Evolutionary conservation across 2,113 vertebrate species (phyloP), one percentile per base, ranked within the genome.

Genomic region (Mastomys coucha): DNA sequence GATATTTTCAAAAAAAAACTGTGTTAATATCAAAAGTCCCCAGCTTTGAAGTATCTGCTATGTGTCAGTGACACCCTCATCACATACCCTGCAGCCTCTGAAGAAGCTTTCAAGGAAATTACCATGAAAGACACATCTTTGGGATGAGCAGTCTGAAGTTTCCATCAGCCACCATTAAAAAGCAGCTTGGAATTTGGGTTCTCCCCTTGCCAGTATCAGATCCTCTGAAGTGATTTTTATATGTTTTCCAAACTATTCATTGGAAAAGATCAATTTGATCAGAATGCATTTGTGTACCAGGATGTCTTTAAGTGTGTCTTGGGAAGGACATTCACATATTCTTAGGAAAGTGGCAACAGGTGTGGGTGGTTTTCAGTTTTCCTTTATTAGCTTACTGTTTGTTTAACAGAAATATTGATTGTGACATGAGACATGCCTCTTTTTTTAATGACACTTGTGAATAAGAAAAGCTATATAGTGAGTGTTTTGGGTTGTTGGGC

Each of bases 1-100:
- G 72, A 42, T 72, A 31, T 49, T 72, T 86, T 93, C 72, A 92
- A 81, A 73, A 91, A 87, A 91, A 93, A 87, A 75, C 24, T 39
- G 5, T 56, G 2, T 95, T 45, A 72, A 73, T 76, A 65, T 24
- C 51, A 58, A 91, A 31, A 91, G n/a, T 87, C 31, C 42, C 0
- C 82, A 56, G 81, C 53, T 73, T 20, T 80, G 0, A 96, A 97
- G 56, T 69, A 10, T 45, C 24, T 72, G 31, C n/a, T 73, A 0
- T 49, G 89, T 91, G 56, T 0, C 0, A 93, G 67, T 6, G 20
- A 72, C 2, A 76, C 22, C 0, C 78, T 97, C 91, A 39, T 45
- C 67, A 33, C 14, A 56, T 36, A 56, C 16, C 3, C 26, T 24
- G 45, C 39, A 76, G n/a, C 45, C 28, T 93, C 7, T 77, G 73